Base-by-base conservation (phyloP, 2,797 vertebrate genomes). In the Periparus ater region DNA sequence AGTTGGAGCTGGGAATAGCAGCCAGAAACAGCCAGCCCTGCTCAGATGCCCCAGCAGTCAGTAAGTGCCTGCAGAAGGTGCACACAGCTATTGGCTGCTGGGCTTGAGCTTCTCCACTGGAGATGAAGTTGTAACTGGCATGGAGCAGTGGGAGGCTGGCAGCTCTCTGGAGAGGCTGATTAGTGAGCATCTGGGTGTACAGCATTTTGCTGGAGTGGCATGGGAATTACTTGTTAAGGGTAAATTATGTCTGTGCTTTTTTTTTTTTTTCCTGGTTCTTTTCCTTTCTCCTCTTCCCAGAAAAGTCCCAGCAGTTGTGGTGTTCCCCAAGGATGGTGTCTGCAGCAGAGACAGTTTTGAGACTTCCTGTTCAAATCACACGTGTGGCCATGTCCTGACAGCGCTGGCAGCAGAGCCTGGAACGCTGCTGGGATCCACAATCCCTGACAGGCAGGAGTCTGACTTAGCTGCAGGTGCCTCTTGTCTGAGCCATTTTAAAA, bases 401-500 rank as follows among this genome's bases (percentile, higher is more conserved):
- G 61, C 7, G 16, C 42, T 15, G n/a, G 57, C 85, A 65, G 53
- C 6, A 45, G 23, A 29, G 66, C 30, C 88, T 38, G 85, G 81
- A 44, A 14, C 26, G 10, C 91, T 63, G 61, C 85, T 85, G 74
- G 25, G 36, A 53, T 66, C 84, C 67, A 3, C 84, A 74, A 3
- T 42, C 80, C 73, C 86, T 32, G 47, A 42, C 50, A 50, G n/a
- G 32, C 89, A 9, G 78, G 47, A 81, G 89, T 6, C 72, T 42
- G 53, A 12, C 36, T 38, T 36, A 68, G 55, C 44, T 91, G 85
- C 89, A 95, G 95, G 94, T 96, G 91, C 92, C 88, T 79, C 89
- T 94, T 94, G 70, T 76, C 91, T 82, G 74, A 79, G 71, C 38
- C 71, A 42, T 82, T 25, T 84, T 32, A 73, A 93, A 93, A 91